A percentile compares a stretch with the other conserved stretches of the same genome.
These are phyloP conservation scores for Sminthurinus signatus DNA, from an alignment of 1,140 invertebrate genomes.

Conservation along the genomic window DNA sequence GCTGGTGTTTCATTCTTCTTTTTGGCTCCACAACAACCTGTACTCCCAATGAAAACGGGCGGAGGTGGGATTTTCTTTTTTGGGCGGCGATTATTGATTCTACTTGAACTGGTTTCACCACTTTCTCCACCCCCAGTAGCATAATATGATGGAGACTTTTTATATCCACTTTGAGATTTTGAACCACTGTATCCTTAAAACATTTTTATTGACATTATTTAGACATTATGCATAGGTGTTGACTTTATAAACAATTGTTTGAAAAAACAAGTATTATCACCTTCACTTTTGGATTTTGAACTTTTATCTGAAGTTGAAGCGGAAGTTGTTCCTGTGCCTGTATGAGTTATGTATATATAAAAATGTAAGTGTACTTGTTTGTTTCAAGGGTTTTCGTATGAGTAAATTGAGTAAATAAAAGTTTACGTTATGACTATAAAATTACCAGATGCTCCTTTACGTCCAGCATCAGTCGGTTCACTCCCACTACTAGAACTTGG, in stretches of 20 bases:
- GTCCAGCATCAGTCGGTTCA: no score
- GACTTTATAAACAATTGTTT: not conserved
- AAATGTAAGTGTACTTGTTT: no score
- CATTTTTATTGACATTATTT: not conserved
- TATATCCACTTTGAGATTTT: not conserved
- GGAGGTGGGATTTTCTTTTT: constrained; percentile 3
- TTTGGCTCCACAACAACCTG: not conserved
- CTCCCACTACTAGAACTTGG: no score
- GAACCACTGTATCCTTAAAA: not conserved
- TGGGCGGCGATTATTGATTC: not conserved
- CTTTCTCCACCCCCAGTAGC: not conserved
- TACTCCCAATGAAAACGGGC: constrained; percentile 3
- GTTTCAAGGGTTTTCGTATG: no score
- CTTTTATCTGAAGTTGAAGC: no score
- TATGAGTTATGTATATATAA: no score
- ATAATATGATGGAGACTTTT: not conserved
- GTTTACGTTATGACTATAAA: no score
- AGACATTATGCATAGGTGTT: not conserved
- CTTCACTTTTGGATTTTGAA: no score
- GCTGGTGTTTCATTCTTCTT: constrained; percentile 3
- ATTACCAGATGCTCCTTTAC: no score
- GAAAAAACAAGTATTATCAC: no score
- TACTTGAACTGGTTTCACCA: not conserved
- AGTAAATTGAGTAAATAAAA: no score
- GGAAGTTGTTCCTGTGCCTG: no score